phyloP scores from a whole-genome alignment of 2,888 invertebrate genomes.

The Lasius platythorax region DNA sequence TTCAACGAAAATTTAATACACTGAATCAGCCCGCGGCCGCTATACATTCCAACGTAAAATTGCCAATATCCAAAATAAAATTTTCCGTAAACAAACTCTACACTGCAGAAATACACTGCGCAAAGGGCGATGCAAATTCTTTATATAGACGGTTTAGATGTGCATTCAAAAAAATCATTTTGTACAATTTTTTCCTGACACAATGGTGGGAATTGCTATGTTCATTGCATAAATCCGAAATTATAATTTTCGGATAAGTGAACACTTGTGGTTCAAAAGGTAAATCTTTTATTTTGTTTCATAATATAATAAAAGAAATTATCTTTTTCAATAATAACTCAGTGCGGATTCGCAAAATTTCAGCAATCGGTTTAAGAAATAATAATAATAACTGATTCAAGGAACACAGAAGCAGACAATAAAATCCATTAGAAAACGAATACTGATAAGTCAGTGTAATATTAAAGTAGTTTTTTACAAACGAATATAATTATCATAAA shows the following conservation, averaged over 20 bases:
- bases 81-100: slow-evolving; percentile 40
- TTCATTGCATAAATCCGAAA: background rate
- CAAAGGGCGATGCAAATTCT: slow-evolving; percentile 23
- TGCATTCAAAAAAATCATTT: slow-evolving; percentile 8
- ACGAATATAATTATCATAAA: background rate
- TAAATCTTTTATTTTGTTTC: background rate
- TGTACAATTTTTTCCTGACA: background rate
- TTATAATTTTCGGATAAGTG: background rate
- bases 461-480: background rate
- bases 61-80: slow-evolving; percentile 49
- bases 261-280: background rate
- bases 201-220: background rate
- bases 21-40: slow-evolving; percentile 43
- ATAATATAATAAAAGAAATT: background rate
- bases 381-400: slow-evolving; percentile 1
- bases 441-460: background rate
- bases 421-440: background rate
- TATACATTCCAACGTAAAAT: slow-evolving; percentile 46
- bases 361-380: background rate
- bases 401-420: background rate
- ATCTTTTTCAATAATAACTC: background rate
- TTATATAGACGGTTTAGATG: background rate
- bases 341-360: background rate
- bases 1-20: slow-evolving; percentile 50
- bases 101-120: background rate